These are phyloP conservation scores for Eledona agricola DNA, from an alignment of 2,888 invertebrate species.

Conservation along the genomic window DNA sequence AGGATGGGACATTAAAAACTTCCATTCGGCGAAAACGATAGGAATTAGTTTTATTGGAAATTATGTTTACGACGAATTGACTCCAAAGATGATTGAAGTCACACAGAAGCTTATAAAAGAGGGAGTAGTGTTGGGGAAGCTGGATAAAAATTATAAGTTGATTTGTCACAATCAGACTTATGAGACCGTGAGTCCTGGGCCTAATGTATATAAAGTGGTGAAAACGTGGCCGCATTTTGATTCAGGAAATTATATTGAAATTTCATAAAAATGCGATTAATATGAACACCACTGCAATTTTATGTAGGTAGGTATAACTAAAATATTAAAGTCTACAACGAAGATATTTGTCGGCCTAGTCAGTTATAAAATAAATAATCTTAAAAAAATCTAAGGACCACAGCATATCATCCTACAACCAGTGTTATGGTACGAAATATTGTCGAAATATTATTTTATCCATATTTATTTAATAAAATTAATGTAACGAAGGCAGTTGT, in stretches of 20 bases:
- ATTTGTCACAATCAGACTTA: constrained; percentile 65
- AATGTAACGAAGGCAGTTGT: too few relatives aligned
- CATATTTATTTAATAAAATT: too few relatives aligned
- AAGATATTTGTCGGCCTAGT: too few relatives aligned
- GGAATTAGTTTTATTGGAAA: constrained; percentile 65
- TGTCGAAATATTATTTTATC: too few relatives aligned
- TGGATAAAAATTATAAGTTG: constrained; percentile 61
- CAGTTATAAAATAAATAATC: too few relatives aligned
- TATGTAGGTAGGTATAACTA: too few relatives aligned
- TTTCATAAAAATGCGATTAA: constrained; percentile 2
- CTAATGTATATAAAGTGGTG: constrained; percentile 61
- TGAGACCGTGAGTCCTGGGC: constrained; percentile 63
- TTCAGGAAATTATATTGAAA: neutral
- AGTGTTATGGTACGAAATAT: too few relatives aligned
- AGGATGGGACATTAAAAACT: constrained; percentile 65
- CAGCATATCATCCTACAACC: too few relatives aligned
- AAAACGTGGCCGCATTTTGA: constrained; percentile 20
- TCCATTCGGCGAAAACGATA: constrained; percentile 63
- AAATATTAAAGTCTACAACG: too few relatives aligned
- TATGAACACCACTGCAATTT: too few relatives aligned
- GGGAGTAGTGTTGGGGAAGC: constrained; percentile 59
- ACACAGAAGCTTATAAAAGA: constrained; percentile 60
- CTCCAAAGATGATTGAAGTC: constrained; percentile 59
- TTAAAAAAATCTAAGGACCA: too few relatives aligned
- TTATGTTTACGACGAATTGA: constrained; percentile 60